Evolutionary conservation across 2,797 vertebrate species (phyloP).

Genomic region (Australoheros facetus): DNA sequence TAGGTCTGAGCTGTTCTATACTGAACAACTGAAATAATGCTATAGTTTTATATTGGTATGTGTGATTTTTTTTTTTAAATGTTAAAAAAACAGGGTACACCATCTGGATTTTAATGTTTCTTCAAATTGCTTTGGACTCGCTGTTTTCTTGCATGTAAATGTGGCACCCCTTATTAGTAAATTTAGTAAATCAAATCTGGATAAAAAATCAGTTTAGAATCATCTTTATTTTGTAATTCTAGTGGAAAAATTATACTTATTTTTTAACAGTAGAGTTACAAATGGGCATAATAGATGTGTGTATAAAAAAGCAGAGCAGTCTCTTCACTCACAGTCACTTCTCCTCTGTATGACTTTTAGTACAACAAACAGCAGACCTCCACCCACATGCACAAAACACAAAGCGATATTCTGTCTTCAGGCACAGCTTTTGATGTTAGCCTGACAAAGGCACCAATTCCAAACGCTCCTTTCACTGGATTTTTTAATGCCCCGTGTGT

Average conservation of each 20-base stretch:
- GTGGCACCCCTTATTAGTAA: neutral
- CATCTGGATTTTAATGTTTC: neutral
- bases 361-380: constrained; percentile 62
- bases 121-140: neutral
- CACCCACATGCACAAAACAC: constrained; percentile 67
- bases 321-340: neutral
- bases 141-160: neutral
- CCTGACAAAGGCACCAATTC: constrained; percentile 74
- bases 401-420: constrained; percentile 73
- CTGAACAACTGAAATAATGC: neutral
- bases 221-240: neutral
- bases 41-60: neutral
- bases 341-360: constrained; percentile 47
- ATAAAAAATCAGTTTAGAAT: neutral
- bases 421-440: constrained; percentile 75
- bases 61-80: too few species aligned
- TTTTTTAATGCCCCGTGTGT: constrained; percentile 61
- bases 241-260: neutral
- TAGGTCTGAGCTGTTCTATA: neutral
- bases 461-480: constrained; percentile 69
- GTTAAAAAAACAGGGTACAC: neutral
- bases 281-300: neutral
- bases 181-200: neutral
- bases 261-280: neutral
- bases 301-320: constrained; percentile 4